These are phyloP conservation scores for Sebastes hopkinsi DNA, from an alignment of 2,797 vertebrate genomes.

Conservation along the genomic window DNA sequence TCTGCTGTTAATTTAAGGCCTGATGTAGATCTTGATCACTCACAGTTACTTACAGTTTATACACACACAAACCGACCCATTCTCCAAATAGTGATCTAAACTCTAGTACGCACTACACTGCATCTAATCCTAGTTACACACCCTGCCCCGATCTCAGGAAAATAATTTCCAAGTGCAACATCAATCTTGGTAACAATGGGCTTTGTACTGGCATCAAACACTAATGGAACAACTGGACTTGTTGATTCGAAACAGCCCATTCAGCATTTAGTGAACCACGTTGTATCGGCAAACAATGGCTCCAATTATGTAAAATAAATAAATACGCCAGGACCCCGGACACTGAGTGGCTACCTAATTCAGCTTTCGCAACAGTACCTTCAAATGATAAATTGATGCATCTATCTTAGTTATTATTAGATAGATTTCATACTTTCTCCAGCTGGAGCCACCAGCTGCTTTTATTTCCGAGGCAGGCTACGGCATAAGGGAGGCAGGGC, in stretches of 20 bases:
- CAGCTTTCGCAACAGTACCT: neutral
- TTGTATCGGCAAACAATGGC: conserved; percentile 27
- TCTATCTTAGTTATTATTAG: conserved; percentile 36
- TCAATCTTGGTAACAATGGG: conserved; percentile 43
- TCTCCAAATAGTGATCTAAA: neutral
- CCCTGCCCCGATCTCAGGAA: neutral
- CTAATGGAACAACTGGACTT: conserved; percentile 39
- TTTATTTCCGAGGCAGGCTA: neutral
- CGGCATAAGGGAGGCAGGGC: neutral
- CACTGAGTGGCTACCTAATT: conserved; percentile 3
- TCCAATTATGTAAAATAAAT: conserved; percentile 52
- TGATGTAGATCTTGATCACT: neutral
- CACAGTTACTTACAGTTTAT: neutral
- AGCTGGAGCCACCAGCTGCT: conserved; percentile 7
- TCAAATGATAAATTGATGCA: conserved; percentile 39
- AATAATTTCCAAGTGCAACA: conserved; percentile 23
- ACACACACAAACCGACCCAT: neutral
- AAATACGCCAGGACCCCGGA: conserved; percentile 10
- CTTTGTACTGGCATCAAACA: conserved; percentile 25
- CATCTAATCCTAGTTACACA: neutral
- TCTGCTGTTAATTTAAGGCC: neutral
- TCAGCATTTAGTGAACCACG: conserved; percentile 31
- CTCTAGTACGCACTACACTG: neutral
- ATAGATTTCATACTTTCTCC: conserved; percentile 18
- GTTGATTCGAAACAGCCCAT: conserved; percentile 40